phyloP scores from a whole-genome alignment of 2,888 invertebrate species.

The Helleia helle region DNA sequence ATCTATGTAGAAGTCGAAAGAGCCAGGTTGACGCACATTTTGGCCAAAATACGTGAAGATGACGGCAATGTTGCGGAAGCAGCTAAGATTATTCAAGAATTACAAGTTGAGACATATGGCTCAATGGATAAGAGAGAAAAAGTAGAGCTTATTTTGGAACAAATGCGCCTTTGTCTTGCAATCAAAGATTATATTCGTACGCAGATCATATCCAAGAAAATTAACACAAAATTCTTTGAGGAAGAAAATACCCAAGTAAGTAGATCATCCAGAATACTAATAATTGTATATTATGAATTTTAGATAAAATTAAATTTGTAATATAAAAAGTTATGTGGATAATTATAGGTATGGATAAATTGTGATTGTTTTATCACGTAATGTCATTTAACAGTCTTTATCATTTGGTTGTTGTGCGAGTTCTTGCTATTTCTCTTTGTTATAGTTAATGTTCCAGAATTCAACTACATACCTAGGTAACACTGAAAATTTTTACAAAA shows the following conservation, averaged over 20 bases:
- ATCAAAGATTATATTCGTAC: constrained; percentile 97
- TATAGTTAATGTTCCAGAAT: no score
- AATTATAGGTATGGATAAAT: no score
- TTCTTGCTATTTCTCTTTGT: no score
- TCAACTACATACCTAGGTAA: no score
- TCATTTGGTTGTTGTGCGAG: no score
- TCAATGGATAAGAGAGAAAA: constrained; percentile 99
- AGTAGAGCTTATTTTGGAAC: constrained; percentile 96
- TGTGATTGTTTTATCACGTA: no score
- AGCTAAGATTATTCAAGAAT: constrained; percentile 94
- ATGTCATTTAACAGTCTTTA: no score
- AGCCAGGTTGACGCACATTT: constrained; percentile 92
- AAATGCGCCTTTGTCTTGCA: constrained; percentile 97
- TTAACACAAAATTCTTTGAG: constrained; percentile 97
- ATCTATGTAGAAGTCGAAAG: constrained; percentile 99
- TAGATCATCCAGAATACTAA: background rate
- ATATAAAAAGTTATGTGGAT: no score
- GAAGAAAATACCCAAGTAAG: constrained; percentile 80
- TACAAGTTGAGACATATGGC: constrained; percentile 97
- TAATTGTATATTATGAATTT: background rate
- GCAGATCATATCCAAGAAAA: constrained; percentile 99
- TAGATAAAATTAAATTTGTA: no score
- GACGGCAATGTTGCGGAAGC: constrained; percentile 91
- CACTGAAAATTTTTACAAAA: no score
- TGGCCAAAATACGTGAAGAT: constrained; percentile 88